Percentiles rank a stretch among this genome's conserved stretches.
These are phyloP conservation scores for Operophtera brumata DNA, from an alignment of 2,888 invertebrate species.

Conservation along the genomic window DNA sequence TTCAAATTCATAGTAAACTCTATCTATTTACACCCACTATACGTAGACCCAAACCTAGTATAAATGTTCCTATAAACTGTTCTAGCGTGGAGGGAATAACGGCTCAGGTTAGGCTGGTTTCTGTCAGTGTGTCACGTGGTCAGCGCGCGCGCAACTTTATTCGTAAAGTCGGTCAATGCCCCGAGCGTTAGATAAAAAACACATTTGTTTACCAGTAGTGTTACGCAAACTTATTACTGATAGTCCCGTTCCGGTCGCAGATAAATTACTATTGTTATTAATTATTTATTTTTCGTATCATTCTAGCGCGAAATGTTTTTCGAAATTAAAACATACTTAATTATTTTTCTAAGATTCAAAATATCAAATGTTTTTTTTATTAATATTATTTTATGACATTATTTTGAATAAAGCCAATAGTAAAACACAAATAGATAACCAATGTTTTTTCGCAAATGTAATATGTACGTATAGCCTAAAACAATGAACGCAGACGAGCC, in stretches of 20 bases:
- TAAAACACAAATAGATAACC: constrained; percentile 2
- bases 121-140: constrained; percentile 74
- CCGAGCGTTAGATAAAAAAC: constrained; percentile 77
- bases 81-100: background rate
- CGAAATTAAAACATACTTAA: background rate
- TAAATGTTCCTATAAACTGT: background rate
- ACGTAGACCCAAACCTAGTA: constrained; percentile 31
- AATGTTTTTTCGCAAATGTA: constrained; percentile 37
- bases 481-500: constrained; percentile 36
- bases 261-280: constrained; percentile 39
- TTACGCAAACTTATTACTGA: constrained; percentile 68
- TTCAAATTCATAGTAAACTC: constrained; percentile 63
- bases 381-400: background rate
- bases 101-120: constrained; percentile 44
- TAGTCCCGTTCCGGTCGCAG: constrained; percentile 52
- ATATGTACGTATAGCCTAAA: constrained; percentile 38
- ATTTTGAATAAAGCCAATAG: background rate
- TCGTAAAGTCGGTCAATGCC: constrained; percentile 80
- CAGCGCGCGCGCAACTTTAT: constrained; percentile 73
- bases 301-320: constrained; percentile 5
- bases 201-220: constrained; percentile 71
- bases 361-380: background rate
- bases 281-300: constrained; percentile 21
- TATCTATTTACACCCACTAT: constrained; percentile 47
- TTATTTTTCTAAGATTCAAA: background rate